Conservation (phyloP, 2,797 vertebrate species). For the Borostomias antarcticus region DNA sequence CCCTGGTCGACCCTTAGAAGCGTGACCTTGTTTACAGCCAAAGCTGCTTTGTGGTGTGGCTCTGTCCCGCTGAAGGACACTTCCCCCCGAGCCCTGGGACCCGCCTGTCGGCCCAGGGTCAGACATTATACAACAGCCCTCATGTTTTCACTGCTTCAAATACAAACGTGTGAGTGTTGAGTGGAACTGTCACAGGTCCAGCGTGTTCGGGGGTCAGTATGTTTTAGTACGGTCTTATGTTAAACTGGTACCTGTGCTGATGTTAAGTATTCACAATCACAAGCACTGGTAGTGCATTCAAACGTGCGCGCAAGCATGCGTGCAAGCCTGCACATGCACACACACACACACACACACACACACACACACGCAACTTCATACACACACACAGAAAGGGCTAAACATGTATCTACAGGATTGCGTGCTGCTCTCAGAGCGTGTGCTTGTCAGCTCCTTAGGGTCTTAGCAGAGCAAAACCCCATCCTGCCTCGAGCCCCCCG, state of each 20-base stretch:
- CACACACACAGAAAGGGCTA: not conserved
- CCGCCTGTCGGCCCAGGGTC: no score
- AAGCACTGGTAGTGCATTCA: no score
- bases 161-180: no score
- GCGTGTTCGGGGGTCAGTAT: no score
- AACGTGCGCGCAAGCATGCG: constrained; percentile 25
- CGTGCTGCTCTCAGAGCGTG: not conserved
- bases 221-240: no score
- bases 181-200: no score
- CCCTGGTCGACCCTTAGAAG: no score
- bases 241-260: no score
- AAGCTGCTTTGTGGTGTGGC: constrained; percentile 35
- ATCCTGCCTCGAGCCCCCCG: not conserved
- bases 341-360: not conserved
- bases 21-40: constrained; percentile 42
- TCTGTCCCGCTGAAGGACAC: constrained; percentile 18
- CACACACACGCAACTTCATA: not conserved
- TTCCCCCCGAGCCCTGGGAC: no score
- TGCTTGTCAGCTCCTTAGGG: not conserved
- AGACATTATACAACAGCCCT: no score
- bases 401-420: not conserved
- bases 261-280: no score
- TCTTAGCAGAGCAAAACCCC: not conserved
- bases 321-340: not conserved
- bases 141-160: no score